Base-by-base conservation (phyloP, 2,113 vertebrate species). In the Ictalurus furcatus region DNA sequence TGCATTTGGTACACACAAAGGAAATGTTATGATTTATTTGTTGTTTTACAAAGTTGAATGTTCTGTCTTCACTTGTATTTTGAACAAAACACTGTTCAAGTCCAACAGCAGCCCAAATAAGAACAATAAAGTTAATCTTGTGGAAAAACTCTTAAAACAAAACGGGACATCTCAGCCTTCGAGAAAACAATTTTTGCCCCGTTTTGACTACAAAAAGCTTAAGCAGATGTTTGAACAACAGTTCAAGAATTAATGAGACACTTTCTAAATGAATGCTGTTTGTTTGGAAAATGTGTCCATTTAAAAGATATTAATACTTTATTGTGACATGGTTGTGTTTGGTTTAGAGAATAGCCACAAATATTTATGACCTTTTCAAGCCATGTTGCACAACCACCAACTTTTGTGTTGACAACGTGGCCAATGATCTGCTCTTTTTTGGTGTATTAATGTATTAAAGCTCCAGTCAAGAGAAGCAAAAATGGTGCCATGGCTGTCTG, bases 121-220 rank as follows among this genome's bases (percentile, higher is more conserved):
- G 56, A 93, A 94, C 91, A 91, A 92, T 91, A 88, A 12, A 90
- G 85, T 92, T 86, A 89, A 93, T 93, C 89, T 89, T 88, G 85
- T 91, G 90, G 91, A 92, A 93, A 84, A 94, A 81, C 73, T 91
- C 84, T 89, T 91, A 82, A 91, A 90, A 93, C 90, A 67, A 44
- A 90, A 92, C 84, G 17, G 67, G 34, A 85, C 76, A 8, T 12
- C 58, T 81, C 14, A 30, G 59, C 67, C 71, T 90, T 90, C 52
- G 84, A 83, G 67, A 91, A 89, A 87, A 89, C 82, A 78, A 84
- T 61, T 79, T 44, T 87, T 23, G 40, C 37, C 34, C 63, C 25
- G n/a, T 90, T 44, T 89, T 74, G 65, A 59, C 44, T 71, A n/a
- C 56, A 90, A 63, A 84, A 91, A 44, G 86, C 85, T 65, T 67